These are phyloP conservation scores for Ernsta delagoae DNA, from an alignment of 2,888 invertebrate genomes.

Conservation along the genomic window DNA sequence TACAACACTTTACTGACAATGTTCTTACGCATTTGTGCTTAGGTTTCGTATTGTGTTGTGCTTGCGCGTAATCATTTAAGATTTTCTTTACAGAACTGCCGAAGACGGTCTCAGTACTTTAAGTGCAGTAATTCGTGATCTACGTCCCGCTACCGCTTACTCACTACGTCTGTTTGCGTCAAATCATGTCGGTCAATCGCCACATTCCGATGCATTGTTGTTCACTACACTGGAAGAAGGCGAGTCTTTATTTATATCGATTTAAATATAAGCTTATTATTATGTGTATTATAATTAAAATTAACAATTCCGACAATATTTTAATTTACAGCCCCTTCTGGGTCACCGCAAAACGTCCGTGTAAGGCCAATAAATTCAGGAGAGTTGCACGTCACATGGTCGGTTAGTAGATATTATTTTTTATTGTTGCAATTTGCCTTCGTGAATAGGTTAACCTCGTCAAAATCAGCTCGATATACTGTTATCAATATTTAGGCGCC, in stretches of 20 bases:
- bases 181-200: slow-evolving; percentile 89
- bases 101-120: slow-evolving; percentile 47
- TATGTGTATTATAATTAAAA: too few species aligned
- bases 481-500: slow-evolving; percentile 79
- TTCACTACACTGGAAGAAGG: slow-evolving; percentile 91
- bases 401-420: slow-evolving; percentile 80
- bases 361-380: slow-evolving; percentile 87
- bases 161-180: slow-evolving; percentile 88
- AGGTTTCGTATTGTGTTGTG: too few species aligned
- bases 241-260: slow-evolving; percentile 55
- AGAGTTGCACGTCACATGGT: slow-evolving; percentile 89
- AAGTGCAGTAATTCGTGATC: slow-evolving; percentile 69
- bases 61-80: neutral
- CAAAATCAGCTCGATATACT: neutral
- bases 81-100: slow-evolving; percentile 46
- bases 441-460: neutral
- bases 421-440: neutral
- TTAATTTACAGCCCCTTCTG: slow-evolving; percentile 84
- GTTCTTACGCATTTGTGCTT: too few species aligned
- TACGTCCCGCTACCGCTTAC: slow-evolving; percentile 89
- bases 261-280: too few species aligned
- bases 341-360: slow-evolving; percentile 87
- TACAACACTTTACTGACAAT: neutral
- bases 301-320: neutral
- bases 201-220: slow-evolving; percentile 87